phyloP scores from a whole-genome alignment of 2,888 invertebrate genomes.

The Drosophila paramelanica region DNA sequence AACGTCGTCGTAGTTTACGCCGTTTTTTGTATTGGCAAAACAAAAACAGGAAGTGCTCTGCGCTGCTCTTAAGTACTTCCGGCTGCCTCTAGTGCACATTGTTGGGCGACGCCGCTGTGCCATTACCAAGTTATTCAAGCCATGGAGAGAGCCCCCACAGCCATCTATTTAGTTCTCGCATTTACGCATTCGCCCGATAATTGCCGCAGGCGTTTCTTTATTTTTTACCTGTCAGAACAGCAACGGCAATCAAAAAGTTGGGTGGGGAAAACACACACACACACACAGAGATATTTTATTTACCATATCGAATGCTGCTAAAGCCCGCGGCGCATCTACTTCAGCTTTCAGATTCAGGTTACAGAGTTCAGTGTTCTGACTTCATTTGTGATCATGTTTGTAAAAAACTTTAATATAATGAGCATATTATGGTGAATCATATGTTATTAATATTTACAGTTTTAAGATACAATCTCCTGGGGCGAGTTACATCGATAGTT shows the following conservation, averaged over 20 bases:
- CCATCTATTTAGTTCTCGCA: conserved; percentile 65
- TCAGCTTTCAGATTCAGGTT: conserved; percentile 8
- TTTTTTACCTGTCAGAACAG: conserved; percentile 54
- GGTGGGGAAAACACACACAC: conserved; percentile 22
- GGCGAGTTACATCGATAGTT: conserved; percentile 27
- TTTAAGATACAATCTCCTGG: not conserved
- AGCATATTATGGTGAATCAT: not conserved
- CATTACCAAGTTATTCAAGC: conserved; percentile 55
- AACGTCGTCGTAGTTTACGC: conserved; percentile 61
- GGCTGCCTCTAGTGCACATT: conserved; percentile 61
- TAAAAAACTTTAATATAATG: no score
- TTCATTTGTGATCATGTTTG: conserved; percentile 27
- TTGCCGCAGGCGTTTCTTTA: conserved; percentile 64
- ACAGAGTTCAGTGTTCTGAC: conserved; percentile 10
- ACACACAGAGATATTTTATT: conserved; percentile 37
- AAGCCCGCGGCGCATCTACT: conserved; percentile 41
- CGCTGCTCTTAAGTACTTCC: conserved; percentile 82
- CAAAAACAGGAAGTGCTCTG: conserved; percentile 82
- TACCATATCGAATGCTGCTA: conserved; percentile 61
- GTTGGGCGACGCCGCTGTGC: conserved; percentile 50
- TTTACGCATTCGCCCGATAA: conserved; percentile 50
- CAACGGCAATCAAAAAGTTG: conserved; percentile 70
- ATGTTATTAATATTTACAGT: conserved; percentile 6
- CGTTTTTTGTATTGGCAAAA: conserved; percentile 78
- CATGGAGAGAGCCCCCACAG: conserved; percentile 15